A percentile compares a stretch with the other conserved stretches of the same genome.
phyloP scores from a whole-genome alignment of 2,113 vertebrate species.

The Tonatia bakeri region DNA sequence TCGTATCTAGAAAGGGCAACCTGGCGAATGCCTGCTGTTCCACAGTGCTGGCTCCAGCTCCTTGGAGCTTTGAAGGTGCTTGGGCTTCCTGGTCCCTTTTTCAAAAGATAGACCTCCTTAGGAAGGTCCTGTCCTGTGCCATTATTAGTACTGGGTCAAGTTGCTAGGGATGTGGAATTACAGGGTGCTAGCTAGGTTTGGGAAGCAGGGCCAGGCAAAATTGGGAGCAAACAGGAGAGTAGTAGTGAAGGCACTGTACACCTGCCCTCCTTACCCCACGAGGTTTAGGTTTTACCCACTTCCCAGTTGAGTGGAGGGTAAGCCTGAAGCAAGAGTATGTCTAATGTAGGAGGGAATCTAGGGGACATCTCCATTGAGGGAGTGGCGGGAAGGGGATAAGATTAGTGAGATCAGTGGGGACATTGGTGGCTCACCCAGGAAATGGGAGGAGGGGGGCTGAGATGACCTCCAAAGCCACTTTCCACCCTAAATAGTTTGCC shows the following conservation, averaged over 20 bases:
- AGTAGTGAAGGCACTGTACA: neutral
- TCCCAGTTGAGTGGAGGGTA: neutral
- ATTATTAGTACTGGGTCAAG: neutral
- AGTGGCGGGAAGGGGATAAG: neutral
- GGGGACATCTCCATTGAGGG: neutral
- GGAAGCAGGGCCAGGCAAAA: neutral
- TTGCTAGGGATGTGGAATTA: neutral
- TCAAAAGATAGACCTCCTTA: neutral
- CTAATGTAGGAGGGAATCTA: neutral
- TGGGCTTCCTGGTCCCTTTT: neutral
- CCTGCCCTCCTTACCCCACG: neutral
- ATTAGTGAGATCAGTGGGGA: neutral
- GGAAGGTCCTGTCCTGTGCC: neutral
- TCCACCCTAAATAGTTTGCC: neutral
- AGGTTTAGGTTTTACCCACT: neutral
- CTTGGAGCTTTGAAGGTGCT: neutral
- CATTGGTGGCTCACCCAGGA: fast-evolving
- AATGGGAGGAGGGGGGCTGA: neutral
- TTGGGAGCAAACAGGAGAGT: neutral
- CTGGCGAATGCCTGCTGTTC: neutral
- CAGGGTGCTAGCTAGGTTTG: neutral
- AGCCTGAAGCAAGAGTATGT: neutral
- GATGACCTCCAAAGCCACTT: neutral
- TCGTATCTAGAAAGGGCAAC: neutral
- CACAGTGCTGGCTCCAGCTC: fast-evolving